Conservation (phyloP, 1,140 invertebrate genomes). For the Asobara japonica region DNA sequence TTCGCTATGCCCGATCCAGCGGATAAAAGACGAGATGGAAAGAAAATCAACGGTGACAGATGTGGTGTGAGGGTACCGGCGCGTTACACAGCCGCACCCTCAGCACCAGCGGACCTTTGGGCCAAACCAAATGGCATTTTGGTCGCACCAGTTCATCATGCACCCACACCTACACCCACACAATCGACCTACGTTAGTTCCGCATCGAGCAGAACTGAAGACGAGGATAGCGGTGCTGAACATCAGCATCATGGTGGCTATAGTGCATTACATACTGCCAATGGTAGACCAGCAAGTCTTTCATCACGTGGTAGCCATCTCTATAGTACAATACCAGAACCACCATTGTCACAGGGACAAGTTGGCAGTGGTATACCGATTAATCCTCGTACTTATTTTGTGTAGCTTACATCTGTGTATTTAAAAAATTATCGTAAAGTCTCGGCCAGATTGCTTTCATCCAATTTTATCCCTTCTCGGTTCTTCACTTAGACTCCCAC, state of each 20-base stretch:
- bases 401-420: constrained; percentile 43
- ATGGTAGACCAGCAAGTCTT: constrained; percentile 59
- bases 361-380: constrained; percentile 46
- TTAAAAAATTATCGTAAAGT: constrained; percentile 22
- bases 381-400: constrained; percentile 65
- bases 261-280: constrained; percentile 55
- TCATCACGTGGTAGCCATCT: constrained; percentile 63
- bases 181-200: constrained; percentile 74
- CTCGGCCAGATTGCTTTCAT: constrained; percentile 2
- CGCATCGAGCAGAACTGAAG: constrained; percentile 70
- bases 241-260: constrained; percentile 64
- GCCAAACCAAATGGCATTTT: constrained; percentile 58
- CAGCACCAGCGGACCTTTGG: constrained; percentile 66
- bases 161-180: constrained; percentile 70
- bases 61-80: constrained; percentile 61
- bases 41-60: constrained; percentile 47
- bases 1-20: constrained; percentile 84
- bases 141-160: constrained; percentile 60
- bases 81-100: constrained; percentile 70
- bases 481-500: neutral
- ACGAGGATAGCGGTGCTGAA: constrained; percentile 70
- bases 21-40: constrained; percentile 53
- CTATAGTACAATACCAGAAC: constrained; percentile 70
- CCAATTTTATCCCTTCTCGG: neutral
- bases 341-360: constrained; percentile 54